Conservation (phyloP, 2,888 invertebrate species). For the Drosophila paracracens region DNA sequence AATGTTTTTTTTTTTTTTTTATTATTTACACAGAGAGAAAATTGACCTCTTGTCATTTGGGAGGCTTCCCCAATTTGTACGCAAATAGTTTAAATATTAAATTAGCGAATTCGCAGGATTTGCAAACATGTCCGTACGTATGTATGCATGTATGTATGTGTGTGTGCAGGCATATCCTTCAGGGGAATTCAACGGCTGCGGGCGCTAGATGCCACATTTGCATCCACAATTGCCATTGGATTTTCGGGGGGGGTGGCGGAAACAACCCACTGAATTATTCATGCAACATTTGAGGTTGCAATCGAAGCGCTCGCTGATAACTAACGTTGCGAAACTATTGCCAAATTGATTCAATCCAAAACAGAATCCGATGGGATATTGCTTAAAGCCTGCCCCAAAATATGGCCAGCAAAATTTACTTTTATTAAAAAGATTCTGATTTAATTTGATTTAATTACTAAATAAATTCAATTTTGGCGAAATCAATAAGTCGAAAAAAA, state of each 20-base stretch:
- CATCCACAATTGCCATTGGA: conserved; percentile 38
- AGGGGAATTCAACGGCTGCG: conserved; percentile 13
- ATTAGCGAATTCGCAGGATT: conserved; percentile 49
- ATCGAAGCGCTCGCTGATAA: conserved; percentile 32
- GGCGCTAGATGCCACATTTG: conserved; percentile 57
- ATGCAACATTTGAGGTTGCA: conserved; percentile 54
- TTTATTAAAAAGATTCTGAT: not conserved
- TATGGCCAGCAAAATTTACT: not conserved
- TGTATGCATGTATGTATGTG: not conserved
- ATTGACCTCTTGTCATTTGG: conserved; percentile 31
- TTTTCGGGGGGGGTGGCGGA: not conserved
- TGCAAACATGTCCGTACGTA: not conserved
- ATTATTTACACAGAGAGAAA: conserved; percentile 2
- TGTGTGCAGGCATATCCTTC: conserved; percentile 3
- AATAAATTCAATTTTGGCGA: not conserved
- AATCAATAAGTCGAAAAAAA: not conserved
- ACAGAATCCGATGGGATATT: not conserved
- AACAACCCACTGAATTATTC: conserved; percentile 50
- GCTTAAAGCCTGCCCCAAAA: not conserved
- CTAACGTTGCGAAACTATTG: conserved; percentile 17
- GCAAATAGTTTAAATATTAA: conserved; percentile 71
- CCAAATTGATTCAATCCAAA: conserved; percentile 35
- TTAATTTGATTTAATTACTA: not conserved
- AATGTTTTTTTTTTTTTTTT: not conserved
- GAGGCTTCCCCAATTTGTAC: conserved; percentile 14